Evolutionary conservation across 2,113 vertebrate genomes (phyloP).

Genomic region (Dinomys branickii): DNA sequence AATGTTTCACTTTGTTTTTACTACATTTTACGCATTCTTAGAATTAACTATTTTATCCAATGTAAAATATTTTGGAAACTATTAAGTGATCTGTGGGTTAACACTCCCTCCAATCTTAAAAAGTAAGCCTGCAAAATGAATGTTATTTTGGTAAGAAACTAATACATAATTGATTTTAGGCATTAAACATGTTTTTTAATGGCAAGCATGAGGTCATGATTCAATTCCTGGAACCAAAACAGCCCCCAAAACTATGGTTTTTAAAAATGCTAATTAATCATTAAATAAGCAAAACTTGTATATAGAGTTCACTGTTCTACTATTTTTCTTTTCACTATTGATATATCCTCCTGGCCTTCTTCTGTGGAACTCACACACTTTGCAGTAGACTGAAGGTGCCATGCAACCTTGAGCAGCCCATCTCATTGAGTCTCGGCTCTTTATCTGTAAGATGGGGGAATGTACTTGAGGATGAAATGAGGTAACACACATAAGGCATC

Average conservation of each 20-base stretch:
- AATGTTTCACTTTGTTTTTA: conserved; percentile 27
- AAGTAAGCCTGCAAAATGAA: not conserved
- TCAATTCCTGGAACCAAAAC: too few relatives aligned
- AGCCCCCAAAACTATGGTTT: too few relatives aligned
- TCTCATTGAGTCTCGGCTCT: not conserved
- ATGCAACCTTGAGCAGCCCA: not conserved
- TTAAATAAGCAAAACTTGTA: not conserved
- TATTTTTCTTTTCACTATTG: not conserved
- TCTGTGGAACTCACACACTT: not conserved
- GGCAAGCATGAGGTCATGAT: too few relatives aligned
- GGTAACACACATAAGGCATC: not conserved
- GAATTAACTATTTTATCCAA: conserved; percentile 24
- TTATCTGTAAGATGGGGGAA: not conserved
- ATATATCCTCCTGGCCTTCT: not conserved
- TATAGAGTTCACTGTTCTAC: not conserved
- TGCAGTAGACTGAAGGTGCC: not conserved
- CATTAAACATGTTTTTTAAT: not conserved
- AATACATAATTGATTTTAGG: not conserved
- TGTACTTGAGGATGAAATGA: conserved; percentile 8
- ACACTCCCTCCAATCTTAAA: not conserved
- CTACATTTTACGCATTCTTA: not conserved
- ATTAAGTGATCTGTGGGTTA: conserved; percentile 2
- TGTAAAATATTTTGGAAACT: conserved; percentile 36
- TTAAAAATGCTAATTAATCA: not conserved
- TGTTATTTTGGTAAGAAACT: conserved; percentile 46